Evolutionary conservation across 2,797 vertebrate species (phyloP), one percentile per base, ranked within the genome.

Genomic region (Enteromius paludinosus): DNA sequence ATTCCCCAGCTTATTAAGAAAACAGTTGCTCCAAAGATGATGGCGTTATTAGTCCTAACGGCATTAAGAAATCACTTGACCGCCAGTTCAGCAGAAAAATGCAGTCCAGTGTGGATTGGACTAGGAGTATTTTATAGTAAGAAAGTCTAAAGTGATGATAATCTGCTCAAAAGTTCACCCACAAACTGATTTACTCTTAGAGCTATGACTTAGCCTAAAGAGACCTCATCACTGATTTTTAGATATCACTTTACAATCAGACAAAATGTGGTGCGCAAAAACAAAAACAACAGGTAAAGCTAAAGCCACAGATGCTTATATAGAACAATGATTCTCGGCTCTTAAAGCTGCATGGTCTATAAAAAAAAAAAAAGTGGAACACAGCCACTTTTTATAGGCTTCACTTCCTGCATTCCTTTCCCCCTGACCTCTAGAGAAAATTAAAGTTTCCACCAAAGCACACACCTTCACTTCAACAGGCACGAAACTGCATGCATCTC

Each of bases 11-110:
- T 69, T 80, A 52, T 74, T 76, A 77, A 52, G 2, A 45, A 75
- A n/a, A 84, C 83, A 87, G 84, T n/a, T 62, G 69, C 12, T 20
- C 64, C 59, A 54, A 78, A 82, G 84, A 89, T 28, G 59, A 15
- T 17, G 28, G 61, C 1, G 14, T 4, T 17, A 47, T 17, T 38
- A 52, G 28, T 25, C 61, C 14, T 83, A 81, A 87, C 72, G 74
- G 14, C 3, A 35, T 81, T 87, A 69, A 73, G 70, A 20, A 83
- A 54, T 88, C 84, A 85, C 33, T 75, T 84, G 75, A 87, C 70
- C 23, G 5, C 52, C 25, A 12, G 65, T n/a, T 68, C 33, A 33
- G n/a, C n/a, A 68, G 17, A 25, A 73, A 66, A 83, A 83, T 52
- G 49, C 41, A 74, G 41, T 45, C 49, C 23, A 83, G 41, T 78